Evolutionary conservation across 2,113 vertebrate species (phyloP).

Genomic region (Sphaerodactylus townsendi): DNA sequence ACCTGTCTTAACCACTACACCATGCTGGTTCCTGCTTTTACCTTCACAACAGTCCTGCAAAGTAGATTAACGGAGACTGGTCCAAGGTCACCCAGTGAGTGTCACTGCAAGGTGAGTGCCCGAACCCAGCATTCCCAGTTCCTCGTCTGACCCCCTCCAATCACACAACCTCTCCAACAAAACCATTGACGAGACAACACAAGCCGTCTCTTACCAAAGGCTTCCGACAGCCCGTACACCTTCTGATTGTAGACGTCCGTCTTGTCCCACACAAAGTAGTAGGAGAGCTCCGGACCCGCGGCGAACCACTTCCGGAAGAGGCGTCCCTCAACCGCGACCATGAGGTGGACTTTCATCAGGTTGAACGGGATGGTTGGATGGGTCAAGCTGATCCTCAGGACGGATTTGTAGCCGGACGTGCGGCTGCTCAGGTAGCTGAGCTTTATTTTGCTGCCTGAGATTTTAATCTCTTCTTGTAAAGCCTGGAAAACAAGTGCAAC

Average conservation of each 20-base stretch:
- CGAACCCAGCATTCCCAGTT: too few species aligned
- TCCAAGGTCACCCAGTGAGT: too few species aligned
- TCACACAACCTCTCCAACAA: too few species aligned
- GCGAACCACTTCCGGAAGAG: conserved; percentile 97
- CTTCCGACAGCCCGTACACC: conserved; percentile 93
- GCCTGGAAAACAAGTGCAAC: conserved; percentile 73
- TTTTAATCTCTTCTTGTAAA: conserved; percentile 88
- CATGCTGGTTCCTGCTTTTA: too few species aligned
- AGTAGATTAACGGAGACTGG: too few species aligned
- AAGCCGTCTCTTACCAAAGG: conserved; percentile 84
- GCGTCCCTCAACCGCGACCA: conserved; percentile 95
- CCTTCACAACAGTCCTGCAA: too few species aligned
- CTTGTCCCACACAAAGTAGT: conserved; percentile 98
- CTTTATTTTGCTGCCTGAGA: conserved; percentile 89
- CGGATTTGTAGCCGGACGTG: conserved; percentile 92
- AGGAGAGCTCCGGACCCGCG: conserved; percentile 88
- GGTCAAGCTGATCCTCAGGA: conserved; percentile 90
- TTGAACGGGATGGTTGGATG: conserved; percentile 94
- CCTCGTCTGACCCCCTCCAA: too few species aligned
- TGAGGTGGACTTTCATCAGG: conserved; percentile 98
- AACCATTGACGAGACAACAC: not conserved
- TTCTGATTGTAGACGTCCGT: conserved; percentile 98
- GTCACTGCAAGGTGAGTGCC: too few species aligned
- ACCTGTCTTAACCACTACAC: too few species aligned
- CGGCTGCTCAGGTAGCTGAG: conserved; percentile 94